phyloP scores from a whole-genome alignment of 1,140 invertebrate genomes.

The Eupristina koningsbergeri region DNA sequence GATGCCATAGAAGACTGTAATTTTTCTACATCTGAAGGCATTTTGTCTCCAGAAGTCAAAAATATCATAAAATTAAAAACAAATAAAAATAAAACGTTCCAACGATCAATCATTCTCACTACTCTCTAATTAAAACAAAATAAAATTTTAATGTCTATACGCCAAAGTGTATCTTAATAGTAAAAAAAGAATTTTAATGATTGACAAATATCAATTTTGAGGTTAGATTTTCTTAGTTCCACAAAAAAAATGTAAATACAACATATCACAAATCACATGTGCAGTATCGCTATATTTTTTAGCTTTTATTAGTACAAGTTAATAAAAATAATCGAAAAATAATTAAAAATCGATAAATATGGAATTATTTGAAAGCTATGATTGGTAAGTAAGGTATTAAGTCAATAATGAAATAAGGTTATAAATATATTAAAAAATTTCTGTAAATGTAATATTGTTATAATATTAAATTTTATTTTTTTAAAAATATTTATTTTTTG shows the following conservation, averaged over 20 bases:
- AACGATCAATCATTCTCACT: constrained; percentile 24
- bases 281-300: neutral
- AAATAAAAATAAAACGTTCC: constrained; percentile 21
- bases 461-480: neutral
- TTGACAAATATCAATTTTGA: constrained; percentile 9
- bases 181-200: neutral
- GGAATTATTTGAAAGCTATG: constrained; percentile 45
- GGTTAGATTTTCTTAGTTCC: neutral
- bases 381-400: constrained; percentile 45
- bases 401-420: constrained; percentile 11
- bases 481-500: neutral
- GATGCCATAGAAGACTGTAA: constrained; percentile 28
- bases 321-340: neutral
- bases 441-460: neutral
- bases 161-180: neutral
- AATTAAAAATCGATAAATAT: constrained; percentile 22
- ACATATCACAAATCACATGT: neutral
- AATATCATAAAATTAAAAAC: constrained; percentile 25
- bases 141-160: neutral
- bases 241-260: neutral
- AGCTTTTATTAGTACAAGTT: neutral
- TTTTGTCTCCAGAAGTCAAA: constrained; percentile 43
- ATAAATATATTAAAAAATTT: neutral
- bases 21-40: constrained; percentile 49
- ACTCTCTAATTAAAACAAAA: neutral